Evolutionary conservation across 2,888 invertebrate genomes (phyloP).

Genomic region (Hydroisotoma schaefferi): DNA sequence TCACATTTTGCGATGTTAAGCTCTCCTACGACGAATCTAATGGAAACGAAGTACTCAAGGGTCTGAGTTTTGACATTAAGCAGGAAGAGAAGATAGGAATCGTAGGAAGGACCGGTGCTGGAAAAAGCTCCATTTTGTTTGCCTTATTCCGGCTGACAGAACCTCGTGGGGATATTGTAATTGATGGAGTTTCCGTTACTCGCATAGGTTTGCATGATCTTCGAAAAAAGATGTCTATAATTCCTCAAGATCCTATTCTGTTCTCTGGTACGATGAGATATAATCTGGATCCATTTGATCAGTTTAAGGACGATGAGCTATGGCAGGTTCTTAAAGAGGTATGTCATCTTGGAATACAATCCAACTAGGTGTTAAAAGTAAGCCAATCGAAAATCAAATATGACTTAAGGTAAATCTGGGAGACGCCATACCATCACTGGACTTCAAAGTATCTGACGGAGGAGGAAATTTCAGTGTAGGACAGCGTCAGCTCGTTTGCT

Average conservation of each 20-base stretch:
- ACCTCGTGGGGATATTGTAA: slow-evolving; percentile 74
- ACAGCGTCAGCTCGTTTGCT: no score
- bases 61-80: slow-evolving; percentile 52
- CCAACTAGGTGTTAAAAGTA: neutral
- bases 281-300: slow-evolving; percentile 85
- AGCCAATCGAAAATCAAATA: neutral
- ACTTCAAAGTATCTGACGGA: slow-evolving; percentile 20
- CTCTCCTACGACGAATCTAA: slow-evolving; percentile 51
- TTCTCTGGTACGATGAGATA: slow-evolving; percentile 83
- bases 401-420: slow-evolving; percentile 20
- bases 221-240: slow-evolving; percentile 78
- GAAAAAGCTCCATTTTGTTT: slow-evolving; percentile 84
- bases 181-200: slow-evolving; percentile 67
- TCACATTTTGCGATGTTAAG: slow-evolving; percentile 48
- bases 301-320: slow-evolving; percentile 71
- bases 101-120: no score
- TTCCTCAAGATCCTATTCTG: slow-evolving; percentile 85
- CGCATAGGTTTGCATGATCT: slow-evolving; percentile 62
- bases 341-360: neutral
- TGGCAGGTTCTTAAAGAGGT: slow-evolving; percentile 83
- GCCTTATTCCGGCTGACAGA: slow-evolving; percentile 87
- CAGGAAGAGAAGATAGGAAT: slow-evolving; percentile 47
- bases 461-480: slow-evolving; percentile 33
- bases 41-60: slow-evolving; percentile 53
- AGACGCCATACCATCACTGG: slow-evolving; percentile 21